Evolutionary conservation across 2,888 invertebrate genomes (phyloP).

Genomic region (Lepeophtheirus nordmannii): DNA sequence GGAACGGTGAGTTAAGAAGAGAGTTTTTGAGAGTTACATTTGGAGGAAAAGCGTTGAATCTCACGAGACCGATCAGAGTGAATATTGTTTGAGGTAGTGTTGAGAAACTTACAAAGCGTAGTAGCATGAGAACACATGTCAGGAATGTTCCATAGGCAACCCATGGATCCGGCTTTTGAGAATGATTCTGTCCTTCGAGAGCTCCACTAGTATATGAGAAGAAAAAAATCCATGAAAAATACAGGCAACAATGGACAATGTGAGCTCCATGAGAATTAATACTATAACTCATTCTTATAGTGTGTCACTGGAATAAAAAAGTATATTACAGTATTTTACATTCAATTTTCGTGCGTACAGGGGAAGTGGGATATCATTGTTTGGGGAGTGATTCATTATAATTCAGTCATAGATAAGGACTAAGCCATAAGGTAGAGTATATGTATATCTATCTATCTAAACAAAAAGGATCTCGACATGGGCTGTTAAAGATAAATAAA

Average conservation of each 20-base stretch:
- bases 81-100: conserved; percentile 48
- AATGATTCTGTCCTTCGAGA: neutral
- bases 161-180: conserved; percentile 52
- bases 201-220: neutral
- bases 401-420: no score
- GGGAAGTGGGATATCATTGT: no score
- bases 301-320: neutral
- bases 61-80: conserved; percentile 14
- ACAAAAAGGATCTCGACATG: no score
- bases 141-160: conserved; percentile 59
- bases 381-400: no score
- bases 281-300: neutral
- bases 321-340: neutral
- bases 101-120: conserved; percentile 63
- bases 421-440: no score
- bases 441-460: no score
- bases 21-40: conserved; percentile 64
- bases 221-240: neutral
- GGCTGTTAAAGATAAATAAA: no score
- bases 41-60: conserved; percentile 87
- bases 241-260: neutral
- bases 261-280: conserved; percentile 1
- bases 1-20: conserved; percentile 76
- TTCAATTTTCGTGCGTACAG: no score
- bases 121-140: conserved; percentile 54